A percentile compares a stretch with the other conserved stretches of the same genome.
Conservation (phyloP, 1,140 invertebrate genomes). For the Listronotus oregonensis region DNA sequence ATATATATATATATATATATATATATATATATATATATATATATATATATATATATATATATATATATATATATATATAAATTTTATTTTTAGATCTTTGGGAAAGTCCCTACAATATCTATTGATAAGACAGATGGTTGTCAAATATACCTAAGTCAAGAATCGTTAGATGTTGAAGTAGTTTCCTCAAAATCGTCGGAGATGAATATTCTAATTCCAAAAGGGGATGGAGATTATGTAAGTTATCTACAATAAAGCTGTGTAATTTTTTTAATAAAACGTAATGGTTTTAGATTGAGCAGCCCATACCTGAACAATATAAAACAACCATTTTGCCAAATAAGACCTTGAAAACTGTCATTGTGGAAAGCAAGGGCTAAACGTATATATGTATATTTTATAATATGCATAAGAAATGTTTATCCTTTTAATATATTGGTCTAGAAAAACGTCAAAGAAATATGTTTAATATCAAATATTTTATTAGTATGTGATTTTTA, state of each 20-base stretch:
- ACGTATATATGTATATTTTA: no score
- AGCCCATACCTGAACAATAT: constrained; percentile 94
- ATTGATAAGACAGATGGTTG: constrained; percentile 99
- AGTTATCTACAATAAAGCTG: not conserved
- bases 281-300: constrained; percentile 63
- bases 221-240: constrained; percentile 84
- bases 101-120: constrained; percentile 89
- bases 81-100: constrained; percentile 38
- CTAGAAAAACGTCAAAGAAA: no score
- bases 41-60: no score
- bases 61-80: no score
- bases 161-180: constrained; percentile 88
- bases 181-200: constrained; percentile 96
- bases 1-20: no score
- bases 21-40: no score
- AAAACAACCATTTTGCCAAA: constrained; percentile 80
- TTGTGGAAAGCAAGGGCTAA: constrained; percentile 73
- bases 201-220: constrained; percentile 96
- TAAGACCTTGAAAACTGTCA: constrained; percentile 71
- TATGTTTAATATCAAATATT: no score
- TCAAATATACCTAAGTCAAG: constrained; percentile 91
- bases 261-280: not conserved
- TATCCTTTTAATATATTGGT: no score
- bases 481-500: no score
- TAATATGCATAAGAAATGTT: no score